These are phyloP conservation scores for Heliconius cydno DNA, from an alignment of 2,888 invertebrate species.

Conservation along the genomic window DNA sequence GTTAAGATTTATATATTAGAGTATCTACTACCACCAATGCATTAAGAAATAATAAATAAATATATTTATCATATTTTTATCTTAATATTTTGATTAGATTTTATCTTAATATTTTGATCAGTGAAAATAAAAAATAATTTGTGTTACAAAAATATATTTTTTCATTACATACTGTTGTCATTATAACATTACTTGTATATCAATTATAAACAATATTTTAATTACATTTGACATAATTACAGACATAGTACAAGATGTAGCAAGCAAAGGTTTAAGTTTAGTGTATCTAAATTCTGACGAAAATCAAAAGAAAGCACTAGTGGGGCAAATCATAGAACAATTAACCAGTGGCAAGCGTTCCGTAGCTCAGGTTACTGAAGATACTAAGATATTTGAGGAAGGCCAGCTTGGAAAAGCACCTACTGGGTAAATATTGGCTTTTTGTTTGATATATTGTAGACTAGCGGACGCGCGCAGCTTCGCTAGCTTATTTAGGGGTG, in stretches of 20 bases:
- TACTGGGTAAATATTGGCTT: constrained; percentile 85
- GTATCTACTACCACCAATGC: not conserved
- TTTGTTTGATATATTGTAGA: too few species aligned
- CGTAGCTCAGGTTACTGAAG: constrained; percentile 89
- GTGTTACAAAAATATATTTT: too few species aligned
- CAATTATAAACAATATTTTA: not conserved
- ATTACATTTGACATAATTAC: constrained; percentile 47
- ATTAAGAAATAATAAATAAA: not conserved
- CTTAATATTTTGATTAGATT: not conserved
- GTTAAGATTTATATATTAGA: not conserved
- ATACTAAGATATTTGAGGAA: constrained; percentile 94
- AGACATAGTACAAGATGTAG: constrained; percentile 97
- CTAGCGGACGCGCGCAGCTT: too few species aligned
- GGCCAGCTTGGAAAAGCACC: constrained; percentile 94
- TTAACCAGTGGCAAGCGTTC: constrained; percentile 90
- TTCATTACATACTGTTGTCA: too few species aligned
- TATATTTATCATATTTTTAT: not conserved
- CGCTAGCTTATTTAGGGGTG: too few species aligned
- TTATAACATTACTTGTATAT: too few species aligned
- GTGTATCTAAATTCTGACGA: constrained; percentile 92
- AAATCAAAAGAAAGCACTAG: constrained; percentile 87
- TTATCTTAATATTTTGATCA: not conserved
- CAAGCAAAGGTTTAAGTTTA: constrained; percentile 94
- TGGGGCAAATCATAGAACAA: constrained; percentile 91
- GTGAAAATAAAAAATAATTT: too few species aligned